Percentiles rank a stretch among this genome's conserved stretches.
These are phyloP conservation scores for Troides aeacus DNA, from an alignment of 2,888 invertebrate species.

Conservation along the genomic window DNA sequence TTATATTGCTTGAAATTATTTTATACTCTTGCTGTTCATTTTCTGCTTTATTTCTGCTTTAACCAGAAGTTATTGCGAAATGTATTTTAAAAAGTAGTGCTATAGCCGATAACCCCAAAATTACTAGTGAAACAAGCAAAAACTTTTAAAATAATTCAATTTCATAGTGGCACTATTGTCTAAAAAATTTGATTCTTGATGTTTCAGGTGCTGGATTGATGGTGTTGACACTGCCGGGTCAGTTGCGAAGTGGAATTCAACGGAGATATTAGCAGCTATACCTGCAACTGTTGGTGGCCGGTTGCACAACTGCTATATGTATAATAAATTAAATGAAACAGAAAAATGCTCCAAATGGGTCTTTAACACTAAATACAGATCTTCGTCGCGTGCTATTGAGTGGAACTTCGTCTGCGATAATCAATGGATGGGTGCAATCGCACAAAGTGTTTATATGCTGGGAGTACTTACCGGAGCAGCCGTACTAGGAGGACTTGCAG, in stretches of 20 bases:
- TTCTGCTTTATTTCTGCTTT: no score
- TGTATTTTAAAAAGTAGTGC: no score
- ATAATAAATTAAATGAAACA: conserved; percentile 56
- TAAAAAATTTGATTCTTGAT: not conserved
- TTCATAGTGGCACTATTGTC: not conserved
- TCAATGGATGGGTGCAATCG: conserved; percentile 90
- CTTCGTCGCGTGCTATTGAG: conserved; percentile 88
- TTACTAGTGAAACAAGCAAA: not conserved
- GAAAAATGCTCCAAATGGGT: conserved; percentile 79
- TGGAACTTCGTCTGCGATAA: conserved; percentile 90
- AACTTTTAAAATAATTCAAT: not conserved
- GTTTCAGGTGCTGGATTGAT: conserved; percentile 80
- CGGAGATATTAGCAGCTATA: conserved; percentile 77
- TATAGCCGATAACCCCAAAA: not conserved
- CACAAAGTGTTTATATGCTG: conserved; percentile 90
- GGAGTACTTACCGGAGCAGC: conserved; percentile 92
- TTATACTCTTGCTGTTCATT: no score
- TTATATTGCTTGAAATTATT: no score
- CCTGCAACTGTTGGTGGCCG: conserved; percentile 76
- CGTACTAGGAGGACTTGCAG: conserved; percentile 88
- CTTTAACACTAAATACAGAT: conserved; percentile 86
- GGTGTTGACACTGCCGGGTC: conserved; percentile 80
- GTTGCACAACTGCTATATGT: conserved; percentile 83
- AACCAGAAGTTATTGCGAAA: no score
- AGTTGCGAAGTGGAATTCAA: conserved; percentile 78